Evolutionary conservation across 1,140 invertebrate genomes (phyloP).

Genomic region (Pseudomyrmex concolor): DNA sequence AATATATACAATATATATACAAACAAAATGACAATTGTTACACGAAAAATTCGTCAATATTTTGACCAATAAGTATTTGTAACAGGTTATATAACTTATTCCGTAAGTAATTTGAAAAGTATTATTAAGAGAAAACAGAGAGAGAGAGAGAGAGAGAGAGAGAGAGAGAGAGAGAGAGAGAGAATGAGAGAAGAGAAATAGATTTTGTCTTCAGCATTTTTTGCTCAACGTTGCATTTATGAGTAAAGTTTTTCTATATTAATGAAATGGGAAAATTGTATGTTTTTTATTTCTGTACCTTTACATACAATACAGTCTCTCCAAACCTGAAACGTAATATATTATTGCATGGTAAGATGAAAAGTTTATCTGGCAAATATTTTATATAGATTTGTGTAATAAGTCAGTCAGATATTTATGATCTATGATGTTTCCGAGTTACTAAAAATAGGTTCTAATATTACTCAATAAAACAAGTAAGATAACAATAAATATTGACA

Average conservation of each 20-base stretch:
- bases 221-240: conserved; percentile 15
- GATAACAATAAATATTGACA: too few relatives aligned
- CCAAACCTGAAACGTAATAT: conserved; percentile 9
- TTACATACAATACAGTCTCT: conserved; percentile 5
- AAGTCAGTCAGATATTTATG: background rate
- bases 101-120: conserved; percentile 8
- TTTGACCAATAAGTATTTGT: conserved; percentile 17
- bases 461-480: too few relatives aligned
- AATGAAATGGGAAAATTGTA: background rate
- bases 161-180: too few relatives aligned
- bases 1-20: too few relatives aligned
- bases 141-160: too few relatives aligned
- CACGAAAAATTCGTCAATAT: conserved; percentile 1
- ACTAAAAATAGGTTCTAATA: conserved; percentile 8
- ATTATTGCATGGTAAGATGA: conserved; percentile 26
- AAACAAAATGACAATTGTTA: background rate
- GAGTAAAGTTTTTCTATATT: conserved; percentile 29
- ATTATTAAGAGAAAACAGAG: too few relatives aligned
- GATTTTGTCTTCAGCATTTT: conserved; percentile 3
- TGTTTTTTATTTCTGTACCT: background rate
- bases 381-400: conserved; percentile 10
- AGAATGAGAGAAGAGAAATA: too few relatives aligned
- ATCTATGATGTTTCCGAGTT: conserved; percentile 4
- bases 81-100: conserved; percentile 9
- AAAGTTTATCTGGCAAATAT: background rate